Conservation (phyloP, 2,113 vertebrate species). For the Paralichthys olivaceus region DNA sequence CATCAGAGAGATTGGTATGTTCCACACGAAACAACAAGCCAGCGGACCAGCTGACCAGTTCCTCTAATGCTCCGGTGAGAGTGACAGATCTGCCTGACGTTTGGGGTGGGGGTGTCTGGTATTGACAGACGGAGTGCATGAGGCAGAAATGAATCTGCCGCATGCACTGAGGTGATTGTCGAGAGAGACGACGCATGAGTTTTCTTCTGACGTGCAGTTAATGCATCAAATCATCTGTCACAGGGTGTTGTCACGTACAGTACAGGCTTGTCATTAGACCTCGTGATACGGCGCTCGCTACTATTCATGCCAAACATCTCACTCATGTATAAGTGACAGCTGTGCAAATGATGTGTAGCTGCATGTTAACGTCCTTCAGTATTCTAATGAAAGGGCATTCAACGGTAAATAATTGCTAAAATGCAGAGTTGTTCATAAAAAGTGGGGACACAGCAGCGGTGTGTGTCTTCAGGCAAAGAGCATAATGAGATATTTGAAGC, state of each 20-base stretch:
- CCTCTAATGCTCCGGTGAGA: constrained; percentile 47
- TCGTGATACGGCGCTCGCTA: background rate
- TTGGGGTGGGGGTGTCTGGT: constrained; percentile 2
- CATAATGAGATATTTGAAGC: constrained; percentile 1
- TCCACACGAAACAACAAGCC: constrained; percentile 19
- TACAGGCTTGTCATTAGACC: constrained; percentile 19
- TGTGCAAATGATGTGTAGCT: constrained; percentile 30
- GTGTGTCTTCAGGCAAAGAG: background rate
- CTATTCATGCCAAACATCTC: constrained; percentile 14
- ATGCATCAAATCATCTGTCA: constrained; percentile 48
- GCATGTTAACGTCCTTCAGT: background rate
- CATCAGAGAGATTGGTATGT: constrained; percentile 48
- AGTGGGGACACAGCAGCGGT: no score
- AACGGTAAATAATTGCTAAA: background rate
- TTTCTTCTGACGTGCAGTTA: constrained; percentile 42
- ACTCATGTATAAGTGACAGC: constrained; percentile 27
- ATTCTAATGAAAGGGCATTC: constrained; percentile 7
- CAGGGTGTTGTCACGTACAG: constrained; percentile 37
- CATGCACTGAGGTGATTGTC: constrained; percentile 19
- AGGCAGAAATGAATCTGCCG: constrained; percentile 42
- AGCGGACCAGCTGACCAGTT: constrained; percentile 22
- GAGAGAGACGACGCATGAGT: constrained; percentile 30
- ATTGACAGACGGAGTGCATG: constrained; percentile 37
- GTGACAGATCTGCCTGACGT: constrained; percentile 52
- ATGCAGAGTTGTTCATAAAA: background rate